Evolutionary conservation across 2,888 invertebrate species (phyloP).

Genomic region (Drosophila hamatofila): DNA sequence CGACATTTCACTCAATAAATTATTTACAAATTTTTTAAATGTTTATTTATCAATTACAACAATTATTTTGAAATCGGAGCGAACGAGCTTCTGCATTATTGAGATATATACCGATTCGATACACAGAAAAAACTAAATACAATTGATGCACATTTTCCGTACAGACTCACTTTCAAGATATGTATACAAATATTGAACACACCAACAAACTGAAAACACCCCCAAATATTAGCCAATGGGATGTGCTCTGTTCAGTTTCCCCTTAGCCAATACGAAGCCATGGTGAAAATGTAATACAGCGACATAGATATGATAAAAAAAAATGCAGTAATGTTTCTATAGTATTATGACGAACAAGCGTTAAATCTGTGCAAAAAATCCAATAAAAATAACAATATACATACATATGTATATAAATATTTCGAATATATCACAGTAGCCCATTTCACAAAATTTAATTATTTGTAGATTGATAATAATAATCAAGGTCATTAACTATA

Average conservation of each 20-base stretch:
- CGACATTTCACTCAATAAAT: slow-evolving; percentile 45
- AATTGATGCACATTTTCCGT: slow-evolving; percentile 16
- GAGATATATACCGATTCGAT: slow-evolving; percentile 30
- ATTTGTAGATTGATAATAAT: too few species aligned
- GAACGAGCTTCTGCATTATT: slow-evolving; percentile 16
- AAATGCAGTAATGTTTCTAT: neutral
- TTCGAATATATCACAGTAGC: too few species aligned
- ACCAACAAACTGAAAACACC: slow-evolving; percentile 35
- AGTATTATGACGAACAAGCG: neutral
- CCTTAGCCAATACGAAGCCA: slow-evolving; percentile 33
- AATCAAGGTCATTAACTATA: too few species aligned
- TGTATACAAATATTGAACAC: slow-evolving; percentile 19
- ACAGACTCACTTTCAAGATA: slow-evolving; percentile 11
- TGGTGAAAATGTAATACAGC: slow-evolving; percentile 41
- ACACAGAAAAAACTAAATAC: slow-evolving; percentile 40
- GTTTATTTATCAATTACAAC: slow-evolving; percentile 1
- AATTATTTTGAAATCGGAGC: neutral
- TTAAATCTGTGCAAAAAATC: too few species aligned
- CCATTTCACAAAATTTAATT: too few species aligned
- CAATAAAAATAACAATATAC: too few species aligned
- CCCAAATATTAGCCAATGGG: slow-evolving; percentile 36
- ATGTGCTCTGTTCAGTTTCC: neutral
- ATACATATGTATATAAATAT: too few species aligned
- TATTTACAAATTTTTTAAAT: neutral
- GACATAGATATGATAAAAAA: neutral